Base-by-base conservation (phyloP, 2,888 invertebrate species). In the Athalia cordata region DNA sequence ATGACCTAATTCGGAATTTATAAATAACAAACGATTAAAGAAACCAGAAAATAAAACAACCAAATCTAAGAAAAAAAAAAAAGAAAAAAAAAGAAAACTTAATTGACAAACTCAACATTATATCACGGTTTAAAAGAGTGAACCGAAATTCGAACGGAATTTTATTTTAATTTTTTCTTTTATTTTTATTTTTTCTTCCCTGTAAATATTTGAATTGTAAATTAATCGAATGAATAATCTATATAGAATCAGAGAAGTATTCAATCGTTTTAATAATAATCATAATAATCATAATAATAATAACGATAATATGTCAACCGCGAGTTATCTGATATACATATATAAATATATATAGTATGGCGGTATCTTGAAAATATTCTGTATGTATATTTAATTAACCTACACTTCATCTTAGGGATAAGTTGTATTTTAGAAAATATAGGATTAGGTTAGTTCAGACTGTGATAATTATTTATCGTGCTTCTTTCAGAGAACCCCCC, bases 401-500 rank as follows among this genome's bases (percentile, higher is more conserved):
- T 47, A 66, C 66, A 65, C 77, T 67, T 59, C 15, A 50, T 77
- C 29, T 77, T 70, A 62, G 76, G 45, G 52, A 77, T 78, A 78
- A 78, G 72, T 78, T 78, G 62, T 78, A 78, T 72, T 70, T 72
- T 78, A 78, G 72, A 66, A 29, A 29, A 29, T 45, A 66, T 86
- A 86, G 86, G 66, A 80, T 83, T 87, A 87, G 84, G 84, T 81
- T 88, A 88, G 86, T 86, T 86, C 85, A 87, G 86, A 87, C 89
- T 89, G 89, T 89, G 89, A 89, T 89, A 89, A 87, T 86, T 86
- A 86, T 86, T 87, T 85, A 85, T 85, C 87, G 87, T 84, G 85
- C 84, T 86, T 84, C 81, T 82, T 83, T 82, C 81, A 82, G 77
- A 81, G 81, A 81, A 82, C 62, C 62, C 13, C 62, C 64, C 45